phyloP scores from a whole-genome alignment of 2,888 invertebrate species.

The Sinelater perroti region DNA sequence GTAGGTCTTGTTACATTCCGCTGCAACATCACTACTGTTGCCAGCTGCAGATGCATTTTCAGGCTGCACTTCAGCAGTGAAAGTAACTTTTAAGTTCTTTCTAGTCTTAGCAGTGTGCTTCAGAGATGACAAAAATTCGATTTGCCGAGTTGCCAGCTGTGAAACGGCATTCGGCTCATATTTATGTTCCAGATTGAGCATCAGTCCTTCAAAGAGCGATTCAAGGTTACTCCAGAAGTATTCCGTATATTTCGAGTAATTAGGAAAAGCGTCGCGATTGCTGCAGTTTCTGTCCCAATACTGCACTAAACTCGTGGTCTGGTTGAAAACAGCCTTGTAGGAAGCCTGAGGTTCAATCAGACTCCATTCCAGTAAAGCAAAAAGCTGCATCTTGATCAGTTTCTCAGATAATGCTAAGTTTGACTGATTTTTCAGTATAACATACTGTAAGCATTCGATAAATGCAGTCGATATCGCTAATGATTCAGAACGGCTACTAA shows the following conservation, averaged over 20 bases:
- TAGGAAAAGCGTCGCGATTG: constrained; percentile 49
- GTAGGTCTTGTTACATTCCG: constrained; percentile 56
- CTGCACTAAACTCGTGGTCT: constrained; percentile 63
- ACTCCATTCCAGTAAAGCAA: constrained; percentile 62
- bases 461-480: constrained; percentile 73
- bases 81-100: constrained; percentile 66
- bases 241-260: constrained; percentile 55
- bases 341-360: constrained; percentile 58
- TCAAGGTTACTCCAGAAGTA: constrained; percentile 60
- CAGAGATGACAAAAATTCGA: constrained; percentile 62
- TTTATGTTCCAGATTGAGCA: constrained; percentile 46
- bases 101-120: constrained; percentile 59
- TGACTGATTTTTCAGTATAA: constrained; percentile 64
- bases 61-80: constrained; percentile 52
- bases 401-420: constrained; percentile 59
- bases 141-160: constrained; percentile 54
- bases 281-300: constrained; percentile 65
- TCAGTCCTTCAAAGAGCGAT: constrained; percentile 51
- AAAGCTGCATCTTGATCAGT: constrained; percentile 60
- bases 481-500: constrained; percentile 73
- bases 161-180: constrained; percentile 41
- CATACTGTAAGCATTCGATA: constrained; percentile 78
- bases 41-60: constrained; percentile 31
- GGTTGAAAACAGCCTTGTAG: constrained; percentile 62
- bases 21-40: constrained; percentile 36